A percentile compares a stretch with the other conserved stretches of the same genome.
phyloP scores from a whole-genome alignment of 2,797 vertebrate genomes.

The Megalops cyprinoides region DNA sequence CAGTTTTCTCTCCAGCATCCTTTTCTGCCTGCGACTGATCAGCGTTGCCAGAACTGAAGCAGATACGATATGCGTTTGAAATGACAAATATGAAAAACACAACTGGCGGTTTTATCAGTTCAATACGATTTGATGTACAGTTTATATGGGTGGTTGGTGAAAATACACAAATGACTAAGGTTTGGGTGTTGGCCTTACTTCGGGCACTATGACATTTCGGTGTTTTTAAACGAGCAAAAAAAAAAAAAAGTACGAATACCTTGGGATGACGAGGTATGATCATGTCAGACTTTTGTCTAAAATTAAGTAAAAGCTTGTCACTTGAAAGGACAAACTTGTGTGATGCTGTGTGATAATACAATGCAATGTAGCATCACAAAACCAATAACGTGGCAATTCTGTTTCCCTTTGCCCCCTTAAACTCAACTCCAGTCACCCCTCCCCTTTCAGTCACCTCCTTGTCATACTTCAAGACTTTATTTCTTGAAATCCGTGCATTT shows the following conservation, averaged over 20 bases:
- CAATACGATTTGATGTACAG: too few relatives aligned
- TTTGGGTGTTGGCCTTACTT: conserved; percentile 31
- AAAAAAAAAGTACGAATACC: too few relatives aligned
- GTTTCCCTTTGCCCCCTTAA: not conserved
- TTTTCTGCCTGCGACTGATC: conserved; percentile 44
- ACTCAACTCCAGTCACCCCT: conserved; percentile 33
- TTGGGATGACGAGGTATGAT: not conserved
- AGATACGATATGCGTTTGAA: not conserved
- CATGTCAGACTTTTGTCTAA: not conserved
- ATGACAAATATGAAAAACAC: not conserved
- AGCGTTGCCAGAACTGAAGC: conserved; percentile 46
- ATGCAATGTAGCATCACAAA: conserved; percentile 10
- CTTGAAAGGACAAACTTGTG: not conserved
- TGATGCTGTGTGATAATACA: not conserved
- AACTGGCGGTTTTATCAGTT: not conserved
- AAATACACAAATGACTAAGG: not conserved
- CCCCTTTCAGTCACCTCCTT: conserved; percentile 46
- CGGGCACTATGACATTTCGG: conserved; percentile 26
- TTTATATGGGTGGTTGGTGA: not conserved
- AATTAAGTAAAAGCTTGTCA: not conserved
- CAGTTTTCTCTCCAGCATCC: conserved; percentile 60
- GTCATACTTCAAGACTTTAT: conserved; percentile 23
- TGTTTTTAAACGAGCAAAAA: conserved; percentile 28
- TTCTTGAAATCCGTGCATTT: conserved; percentile 21
- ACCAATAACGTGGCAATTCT: conserved; percentile 44